Evolutionary conservation across 2,797 vertebrate genomes (phyloP).

Genomic region (Nyctibius grandis): DNA sequence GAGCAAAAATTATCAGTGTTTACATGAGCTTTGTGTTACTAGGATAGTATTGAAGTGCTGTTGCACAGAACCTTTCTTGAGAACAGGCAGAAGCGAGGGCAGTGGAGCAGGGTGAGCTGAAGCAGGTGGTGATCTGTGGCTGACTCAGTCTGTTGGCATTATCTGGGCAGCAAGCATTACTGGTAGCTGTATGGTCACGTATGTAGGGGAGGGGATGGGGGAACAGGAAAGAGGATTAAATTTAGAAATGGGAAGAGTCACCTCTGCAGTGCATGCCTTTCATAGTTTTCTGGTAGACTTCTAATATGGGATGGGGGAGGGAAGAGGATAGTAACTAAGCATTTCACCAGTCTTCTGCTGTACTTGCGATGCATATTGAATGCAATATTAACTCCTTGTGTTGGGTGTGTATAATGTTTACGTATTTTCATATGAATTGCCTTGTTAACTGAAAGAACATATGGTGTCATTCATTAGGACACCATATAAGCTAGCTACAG

Average conservation of each 20-base stretch:
- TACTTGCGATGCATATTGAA: accelerated
- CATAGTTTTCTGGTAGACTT: not conserved
- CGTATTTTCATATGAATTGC: not conserved
- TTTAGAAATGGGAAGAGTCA: not conserved
- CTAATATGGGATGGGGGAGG: not conserved
- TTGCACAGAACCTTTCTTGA: not conserved
- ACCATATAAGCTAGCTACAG: not conserved
- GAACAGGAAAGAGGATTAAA: not conserved
- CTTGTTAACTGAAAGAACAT: not conserved
- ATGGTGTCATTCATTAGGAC: not conserved
- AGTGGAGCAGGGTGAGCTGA: not conserved
- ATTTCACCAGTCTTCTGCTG: not conserved
- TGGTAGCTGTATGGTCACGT: not conserved
- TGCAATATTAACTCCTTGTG: not conserved
- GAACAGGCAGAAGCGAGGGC: not conserved
- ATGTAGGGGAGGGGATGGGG: not conserved
- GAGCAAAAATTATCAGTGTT: not conserved
- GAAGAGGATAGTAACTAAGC: not conserved
- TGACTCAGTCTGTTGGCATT: not conserved
- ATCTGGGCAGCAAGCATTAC: not conserved
- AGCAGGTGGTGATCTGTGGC: not conserved
- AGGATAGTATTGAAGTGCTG: not conserved
- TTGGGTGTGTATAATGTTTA: not conserved
- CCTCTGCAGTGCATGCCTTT: not conserved
- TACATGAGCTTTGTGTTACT: not conserved